Base-by-base conservation (phyloP, 2,797 vertebrate species). In the Phrynocephalus guinanensis region DNA sequence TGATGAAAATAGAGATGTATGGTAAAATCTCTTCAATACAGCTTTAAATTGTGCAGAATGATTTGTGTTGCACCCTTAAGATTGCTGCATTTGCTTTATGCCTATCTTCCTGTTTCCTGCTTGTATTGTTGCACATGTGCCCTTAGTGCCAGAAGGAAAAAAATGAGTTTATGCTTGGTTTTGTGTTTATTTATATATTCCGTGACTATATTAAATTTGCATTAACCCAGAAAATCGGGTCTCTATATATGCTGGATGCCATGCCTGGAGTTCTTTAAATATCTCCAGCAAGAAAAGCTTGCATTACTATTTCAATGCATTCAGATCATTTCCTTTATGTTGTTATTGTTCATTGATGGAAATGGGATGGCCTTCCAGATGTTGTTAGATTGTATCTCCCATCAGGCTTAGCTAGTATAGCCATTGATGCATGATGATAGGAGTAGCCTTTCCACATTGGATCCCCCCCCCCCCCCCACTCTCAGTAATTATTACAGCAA, bases 81-180 rank as follows among this genome's bases (percentile, higher is more conserved):
- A 44, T 22, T 38, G 63, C 52, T 89, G 6, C 3, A 26, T 86
- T 92, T 85, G n/a, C n/a, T 87, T n/a, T 83, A 50, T 24, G 24
- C 20, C 56, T 9, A 44, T 11, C 7, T 0, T 0, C 3, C 66
- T 89, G 30, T 83, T 90, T 87, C 79, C 38, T 79, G 80, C 75
- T 2, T 4, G 68, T 75, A 33, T 52, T 70, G 4, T 78, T 3
- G 0, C 22, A 2, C 63, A 79, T 13, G 15, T 76, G 30, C 1
- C 1, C 7, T 66, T 79, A 60, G 67, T n/a, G 15, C 7, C 56
- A 79, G 85, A 28, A 9, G 24, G 72, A 79, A 26, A 67, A 87
- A 83, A n/a, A 52, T 22, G 20, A 88, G 66, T 56, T 28, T 16
- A 81, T 84, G 11, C 20, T 44, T 26, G 24, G 1, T 63, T 56